Conservation (phyloP, 2,797 vertebrate species). For the Pachyuromys duprasi region DNA sequence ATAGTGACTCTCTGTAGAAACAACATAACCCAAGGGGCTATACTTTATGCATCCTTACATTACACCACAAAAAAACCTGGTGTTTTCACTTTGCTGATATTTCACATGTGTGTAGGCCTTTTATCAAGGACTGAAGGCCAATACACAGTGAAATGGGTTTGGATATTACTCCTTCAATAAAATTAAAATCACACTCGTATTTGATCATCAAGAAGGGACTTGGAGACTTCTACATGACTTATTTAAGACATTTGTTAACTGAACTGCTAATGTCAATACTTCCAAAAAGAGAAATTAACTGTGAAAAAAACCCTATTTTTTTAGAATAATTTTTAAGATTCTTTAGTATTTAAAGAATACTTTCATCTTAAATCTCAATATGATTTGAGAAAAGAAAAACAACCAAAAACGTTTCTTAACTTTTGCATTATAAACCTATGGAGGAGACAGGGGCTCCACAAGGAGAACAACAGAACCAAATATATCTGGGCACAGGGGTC, state of each 20-base stretch:
- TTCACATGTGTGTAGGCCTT: not conserved
- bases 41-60: not conserved
- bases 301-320: not conserved
- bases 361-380: constrained; percentile 32
- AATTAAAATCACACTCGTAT: constrained; percentile 43
- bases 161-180: constrained; percentile 15
- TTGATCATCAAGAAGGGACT: constrained; percentile 29
- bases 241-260: not conserved
- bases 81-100: not conserved
- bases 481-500: too few relatives aligned
- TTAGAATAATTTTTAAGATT: not conserved
- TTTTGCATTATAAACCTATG: not conserved
- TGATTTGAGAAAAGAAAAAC: not conserved
- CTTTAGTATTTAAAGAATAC: constrained; percentile 6
- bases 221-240: not conserved
- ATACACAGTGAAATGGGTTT: not conserved
- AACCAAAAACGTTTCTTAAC: not conserved
- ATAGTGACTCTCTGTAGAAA: not conserved
- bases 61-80: constrained; percentile 13
- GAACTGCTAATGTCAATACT: constrained; percentile 17
- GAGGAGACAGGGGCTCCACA: too few relatives aligned
- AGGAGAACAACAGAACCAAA: too few relatives aligned
- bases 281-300: not conserved
- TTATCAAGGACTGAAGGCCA: constrained; percentile 8
- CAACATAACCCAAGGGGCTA: not conserved